Evolutionary conservation across 2,888 invertebrate genomes (phyloP).

Genomic region (Lasioglossum vierecki): DNA sequence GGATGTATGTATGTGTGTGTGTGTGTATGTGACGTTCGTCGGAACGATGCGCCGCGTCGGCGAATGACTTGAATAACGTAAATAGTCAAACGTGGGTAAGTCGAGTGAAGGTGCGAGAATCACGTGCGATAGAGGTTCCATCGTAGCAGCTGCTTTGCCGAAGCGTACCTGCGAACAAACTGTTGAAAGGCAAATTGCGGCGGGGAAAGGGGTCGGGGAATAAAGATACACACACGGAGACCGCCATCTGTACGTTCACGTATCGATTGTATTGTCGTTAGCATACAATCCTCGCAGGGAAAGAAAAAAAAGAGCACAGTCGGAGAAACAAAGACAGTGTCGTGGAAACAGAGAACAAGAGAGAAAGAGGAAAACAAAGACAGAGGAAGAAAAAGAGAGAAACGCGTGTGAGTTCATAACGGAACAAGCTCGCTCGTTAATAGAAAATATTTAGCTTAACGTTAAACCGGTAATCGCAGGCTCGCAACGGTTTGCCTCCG

Average conservation of each 20-base stretch:
- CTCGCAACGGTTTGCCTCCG: constrained; percentile 30
- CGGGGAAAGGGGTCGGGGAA: constrained; percentile 22
- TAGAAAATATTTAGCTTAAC: constrained; percentile 52
- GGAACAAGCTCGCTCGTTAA: constrained; percentile 52
- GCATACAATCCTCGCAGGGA: constrained; percentile 63
- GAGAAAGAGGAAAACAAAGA: not conserved
- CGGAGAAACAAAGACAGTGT: not conserved
- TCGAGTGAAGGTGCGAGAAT: constrained; percentile 44
- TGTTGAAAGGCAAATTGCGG: constrained; percentile 40
- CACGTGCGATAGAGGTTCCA: constrained; percentile 50
- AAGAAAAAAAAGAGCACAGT: constrained; percentile 32
- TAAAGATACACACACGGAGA: constrained; percentile 30
- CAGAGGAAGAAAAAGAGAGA: not conserved
- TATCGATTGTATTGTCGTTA: constrained; percentile 72
- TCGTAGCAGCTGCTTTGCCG: constrained; percentile 33
- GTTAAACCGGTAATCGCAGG: constrained; percentile 44
- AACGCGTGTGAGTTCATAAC: constrained; percentile 28
- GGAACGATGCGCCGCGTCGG: constrained; percentile 16
- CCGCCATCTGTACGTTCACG: constrained; percentile 46
- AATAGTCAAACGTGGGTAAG: constrained; percentile 49
- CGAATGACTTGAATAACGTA: constrained; percentile 40
- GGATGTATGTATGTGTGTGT: not conserved
- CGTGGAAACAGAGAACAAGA: not conserved
- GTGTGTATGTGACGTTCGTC: constrained; percentile 10
- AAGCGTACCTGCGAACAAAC: constrained; percentile 53